Conservation (phyloP, 2,797 vertebrate species). For the Poeciliopsis infans region DNA sequence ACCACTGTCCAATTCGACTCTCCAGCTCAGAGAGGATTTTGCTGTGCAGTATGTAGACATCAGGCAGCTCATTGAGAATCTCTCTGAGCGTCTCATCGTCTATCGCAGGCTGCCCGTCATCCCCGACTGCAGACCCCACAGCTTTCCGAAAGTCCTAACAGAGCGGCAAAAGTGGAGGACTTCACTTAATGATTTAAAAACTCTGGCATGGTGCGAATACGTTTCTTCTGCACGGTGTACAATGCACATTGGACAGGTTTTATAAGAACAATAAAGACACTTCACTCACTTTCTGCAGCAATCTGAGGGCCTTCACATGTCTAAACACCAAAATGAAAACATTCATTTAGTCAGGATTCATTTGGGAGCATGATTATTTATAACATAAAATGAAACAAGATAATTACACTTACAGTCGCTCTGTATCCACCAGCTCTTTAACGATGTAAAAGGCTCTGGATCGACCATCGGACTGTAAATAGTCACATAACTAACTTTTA, state of each 20-base stretch:
- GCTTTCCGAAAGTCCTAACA: constrained; percentile 86
- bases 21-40: constrained; percentile 88
- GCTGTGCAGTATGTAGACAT: constrained; percentile 87
- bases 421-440: constrained; percentile 91
- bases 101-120: constrained; percentile 76
- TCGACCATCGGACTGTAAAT: constrained; percentile 86
- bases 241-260: neutral
- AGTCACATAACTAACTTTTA: constrained; percentile 46
- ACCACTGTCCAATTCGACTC: constrained; percentile 88
- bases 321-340: constrained; percentile 77
- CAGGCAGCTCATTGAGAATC: constrained; percentile 88
- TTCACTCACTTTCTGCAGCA: constrained; percentile 85
- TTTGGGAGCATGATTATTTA: neutral
- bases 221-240: neutral
- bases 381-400: neutral
- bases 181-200: neutral
- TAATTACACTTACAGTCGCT: constrained; percentile 87
- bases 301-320: constrained; percentile 89
- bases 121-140: constrained; percentile 77
- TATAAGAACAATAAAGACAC: neutral
- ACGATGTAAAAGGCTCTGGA: constrained; percentile 89
- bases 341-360: neutral
- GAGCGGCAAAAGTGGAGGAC: neutral
- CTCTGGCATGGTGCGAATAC: neutral
- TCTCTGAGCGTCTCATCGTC: constrained; percentile 84